These are phyloP conservation scores for Lynx canadensis DNA, from an alignment of 2,113 vertebrate genomes.

Conservation along the genomic window DNA sequence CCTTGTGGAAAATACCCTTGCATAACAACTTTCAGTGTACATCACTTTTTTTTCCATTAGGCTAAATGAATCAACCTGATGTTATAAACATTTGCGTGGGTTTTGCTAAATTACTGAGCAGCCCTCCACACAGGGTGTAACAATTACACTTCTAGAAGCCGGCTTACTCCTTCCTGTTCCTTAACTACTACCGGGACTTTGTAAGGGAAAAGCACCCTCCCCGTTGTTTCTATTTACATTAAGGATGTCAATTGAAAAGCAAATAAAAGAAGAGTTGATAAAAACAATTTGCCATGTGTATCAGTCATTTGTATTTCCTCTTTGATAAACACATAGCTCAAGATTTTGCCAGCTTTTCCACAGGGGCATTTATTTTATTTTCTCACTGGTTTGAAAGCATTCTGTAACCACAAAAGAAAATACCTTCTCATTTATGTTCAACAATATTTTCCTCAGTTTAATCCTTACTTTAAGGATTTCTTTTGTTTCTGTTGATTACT, in stretches of 20 bases:
- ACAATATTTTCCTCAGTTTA: not conserved
- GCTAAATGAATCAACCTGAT: not conserved
- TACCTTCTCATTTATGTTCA: not conserved
- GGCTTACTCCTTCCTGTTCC: not conserved
- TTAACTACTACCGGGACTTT: not conserved
- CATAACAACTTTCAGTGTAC: not conserved
- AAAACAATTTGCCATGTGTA: not conserved
- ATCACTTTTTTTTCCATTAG: not conserved
- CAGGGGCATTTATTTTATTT: not conserved
- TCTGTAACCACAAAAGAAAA: not conserved
- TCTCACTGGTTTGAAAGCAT: not conserved
- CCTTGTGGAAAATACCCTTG: not conserved
- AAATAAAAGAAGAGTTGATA: not conserved
- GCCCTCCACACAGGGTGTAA: not conserved
- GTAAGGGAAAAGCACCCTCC: not conserved
- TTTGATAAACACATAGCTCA: not conserved
- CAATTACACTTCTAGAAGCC: not conserved
- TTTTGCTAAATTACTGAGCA: not conserved
- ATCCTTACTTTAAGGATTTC: not conserved
- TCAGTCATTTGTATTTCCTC: not conserved
- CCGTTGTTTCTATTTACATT: not conserved
- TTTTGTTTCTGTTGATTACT: not conserved
- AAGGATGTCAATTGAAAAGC: not conserved
- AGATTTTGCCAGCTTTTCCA: not conserved
- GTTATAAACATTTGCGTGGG: not conserved